phyloP scores from a whole-genome alignment of 2,888 invertebrate genomes.

The Nezara viridula region DNA sequence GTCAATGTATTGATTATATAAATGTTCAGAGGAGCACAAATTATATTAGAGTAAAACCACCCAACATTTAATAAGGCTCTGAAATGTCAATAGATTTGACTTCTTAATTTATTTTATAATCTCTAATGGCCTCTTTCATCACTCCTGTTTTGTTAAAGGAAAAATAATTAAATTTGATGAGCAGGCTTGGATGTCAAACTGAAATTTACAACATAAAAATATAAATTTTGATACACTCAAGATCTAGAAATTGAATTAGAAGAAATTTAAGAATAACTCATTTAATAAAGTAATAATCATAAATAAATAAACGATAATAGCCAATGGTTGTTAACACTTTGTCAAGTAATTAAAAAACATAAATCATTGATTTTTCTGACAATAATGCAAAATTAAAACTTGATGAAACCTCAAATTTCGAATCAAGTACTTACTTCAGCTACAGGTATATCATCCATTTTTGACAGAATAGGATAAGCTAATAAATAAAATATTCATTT shows the following conservation, averaged over 20 bases:
- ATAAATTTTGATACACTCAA: not conserved
- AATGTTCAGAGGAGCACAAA: not conserved
- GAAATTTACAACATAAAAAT: not conserved
- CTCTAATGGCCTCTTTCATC: not conserved
- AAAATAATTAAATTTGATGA: not conserved
- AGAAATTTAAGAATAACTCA: not conserved
- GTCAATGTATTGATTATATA: not conserved
- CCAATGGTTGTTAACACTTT: too few relatives aligned
- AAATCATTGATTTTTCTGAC: not conserved
- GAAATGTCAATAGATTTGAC: too few relatives aligned
- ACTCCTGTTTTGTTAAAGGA: not conserved
- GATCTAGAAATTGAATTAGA: not conserved
- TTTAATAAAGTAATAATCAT: too few relatives aligned
- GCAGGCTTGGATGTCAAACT: not conserved
- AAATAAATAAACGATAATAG: too few relatives aligned
- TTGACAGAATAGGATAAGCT: constrained; percentile 24
- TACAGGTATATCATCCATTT: constrained; percentile 55
- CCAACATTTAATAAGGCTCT: not conserved
- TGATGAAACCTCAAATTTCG: not conserved
- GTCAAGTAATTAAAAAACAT: too few relatives aligned
- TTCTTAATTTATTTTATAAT: too few relatives aligned
- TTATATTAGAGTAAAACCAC: not conserved
- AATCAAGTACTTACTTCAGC: constrained; percentile 24
- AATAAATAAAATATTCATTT: constrained; percentile 12
- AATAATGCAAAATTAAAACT: not conserved